Conservation (phyloP, 2,797 vertebrate species). For the Sparidentex hasta region DNA sequence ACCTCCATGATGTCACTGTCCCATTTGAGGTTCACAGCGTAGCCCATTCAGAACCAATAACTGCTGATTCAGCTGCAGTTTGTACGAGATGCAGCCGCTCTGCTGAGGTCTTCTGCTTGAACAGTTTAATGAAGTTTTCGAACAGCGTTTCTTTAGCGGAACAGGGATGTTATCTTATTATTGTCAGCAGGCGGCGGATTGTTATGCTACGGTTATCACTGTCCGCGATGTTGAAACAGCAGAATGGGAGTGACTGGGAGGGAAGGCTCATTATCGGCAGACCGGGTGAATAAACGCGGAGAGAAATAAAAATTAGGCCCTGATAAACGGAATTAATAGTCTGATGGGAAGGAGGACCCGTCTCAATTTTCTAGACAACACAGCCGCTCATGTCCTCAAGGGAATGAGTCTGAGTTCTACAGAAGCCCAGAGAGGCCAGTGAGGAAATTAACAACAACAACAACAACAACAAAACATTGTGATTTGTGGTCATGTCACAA, state of each 20-base stretch:
- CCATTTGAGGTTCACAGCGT: slow-evolving; percentile 12
- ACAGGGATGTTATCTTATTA: slow-evolving; percentile 30
- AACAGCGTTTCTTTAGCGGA: slow-evolving; percentile 12
- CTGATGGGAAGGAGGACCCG: slow-evolving; percentile 4
- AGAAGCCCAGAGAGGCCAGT: too few species aligned
- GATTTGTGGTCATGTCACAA: too few species aligned
- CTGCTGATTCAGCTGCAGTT: slow-evolving; percentile 34
- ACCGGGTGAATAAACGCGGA: slow-evolving; percentile 55
- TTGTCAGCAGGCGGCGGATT: slow-evolving; percentile 33
- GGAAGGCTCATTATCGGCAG: slow-evolving; percentile 47
- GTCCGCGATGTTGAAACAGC: slow-evolving; percentile 44
- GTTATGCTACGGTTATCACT: slow-evolving; percentile 47
- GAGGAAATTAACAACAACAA: too few species aligned
- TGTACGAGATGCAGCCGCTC: neutral
- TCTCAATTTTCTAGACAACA: slow-evolving; percentile 21
- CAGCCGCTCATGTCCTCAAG: neutral
- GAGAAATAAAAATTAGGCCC: slow-evolving; percentile 47
- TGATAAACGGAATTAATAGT: slow-evolving; percentile 52
- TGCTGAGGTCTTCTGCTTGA: slow-evolving; percentile 18
- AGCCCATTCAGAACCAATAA: slow-evolving; percentile 29
- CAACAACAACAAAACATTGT: too few species aligned
- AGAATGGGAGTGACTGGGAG: slow-evolving; percentile 66
- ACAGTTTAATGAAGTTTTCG: slow-evolving; percentile 35
- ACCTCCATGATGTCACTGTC: slow-evolving; percentile 41
- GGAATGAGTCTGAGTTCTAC: slow-evolving; percentile 8